phyloP scores from a whole-genome alignment of 2,888 invertebrate genomes.

The Dicyrtomina minuta region DNA sequence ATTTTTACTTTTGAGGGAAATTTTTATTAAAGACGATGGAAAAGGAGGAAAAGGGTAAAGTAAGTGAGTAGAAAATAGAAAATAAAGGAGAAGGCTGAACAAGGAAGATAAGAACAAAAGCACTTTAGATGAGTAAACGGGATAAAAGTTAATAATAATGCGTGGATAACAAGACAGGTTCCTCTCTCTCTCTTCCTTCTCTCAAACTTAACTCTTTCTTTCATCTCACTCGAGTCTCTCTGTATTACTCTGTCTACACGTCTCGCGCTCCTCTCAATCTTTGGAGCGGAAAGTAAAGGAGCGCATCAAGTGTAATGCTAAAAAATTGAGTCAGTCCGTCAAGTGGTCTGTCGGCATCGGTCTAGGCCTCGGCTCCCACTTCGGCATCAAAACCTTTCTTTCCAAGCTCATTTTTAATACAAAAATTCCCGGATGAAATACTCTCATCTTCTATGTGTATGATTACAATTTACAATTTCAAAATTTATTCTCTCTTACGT shows the following conservation, averaged over 20 bases:
- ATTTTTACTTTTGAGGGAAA: constrained; percentile 19
- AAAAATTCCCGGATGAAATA: constrained; percentile 4
- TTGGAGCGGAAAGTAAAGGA: no score
- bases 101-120: constrained; percentile 35
- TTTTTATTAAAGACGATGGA: constrained; percentile 25
- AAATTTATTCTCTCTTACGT: constrained; percentile 3
- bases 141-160: constrained; percentile 38
- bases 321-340: constrained; percentile 8
- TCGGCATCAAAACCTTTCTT: background rate
- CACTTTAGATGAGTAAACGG: constrained; percentile 34
- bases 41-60: constrained; percentile 19
- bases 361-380: background rate
- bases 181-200: constrained; percentile 13
- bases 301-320: no score
- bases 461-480: constrained; percentile 6
- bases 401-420: background rate
- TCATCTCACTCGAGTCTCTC: background rate
- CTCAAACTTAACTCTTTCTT: background rate
- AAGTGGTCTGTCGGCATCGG: constrained; percentile 2
- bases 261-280: background rate
- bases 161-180: constrained; percentile 37
- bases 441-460: no score
- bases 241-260: background rate
- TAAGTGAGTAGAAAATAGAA: no score
- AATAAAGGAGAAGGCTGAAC: background rate